Evolutionary conservation across 1,140 invertebrate genomes (phyloP), one percentile per base, ranked within the genome.

Genomic region (Dufourea novaeangliae): DNA sequence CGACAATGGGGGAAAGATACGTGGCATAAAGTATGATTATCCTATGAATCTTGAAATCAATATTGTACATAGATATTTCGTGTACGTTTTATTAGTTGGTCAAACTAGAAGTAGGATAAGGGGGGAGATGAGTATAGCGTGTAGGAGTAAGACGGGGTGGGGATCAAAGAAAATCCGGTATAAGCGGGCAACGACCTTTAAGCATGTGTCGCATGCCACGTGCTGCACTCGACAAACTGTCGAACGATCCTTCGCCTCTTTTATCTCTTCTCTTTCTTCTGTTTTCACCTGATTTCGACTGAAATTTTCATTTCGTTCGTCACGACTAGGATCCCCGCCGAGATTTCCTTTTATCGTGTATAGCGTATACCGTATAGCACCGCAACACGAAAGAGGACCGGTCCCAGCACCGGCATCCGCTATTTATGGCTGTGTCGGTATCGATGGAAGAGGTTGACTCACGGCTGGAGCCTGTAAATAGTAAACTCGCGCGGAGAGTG

Each of bases 141-240:
- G 46, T 50, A n/a, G 46, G 46, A 44, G 54, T 20, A 17, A n/a
- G 25, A 27, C 29, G 29, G 27, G 11, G 41, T 25, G 63, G 46
- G 70, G 84, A 88, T 87, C 69, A 72, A 86, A 88, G 78, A 82
- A 88, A 89, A 89, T 88, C 80, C 56, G 75, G 79, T 78, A 71
- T 82, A 74, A 73, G 63, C 79, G 88, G 85, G 74, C 87, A 86
- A 84, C 66, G 88, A 89, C 88, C 88, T 87, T 88, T 83, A 62
- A 79, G 70, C 88, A 89, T 86, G 87, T 88, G 88, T 80, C 80
- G 34, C 70, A 64, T 44, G 82, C 66, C 85, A 88, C 82, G 86
- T 89, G 88, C 84, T 87, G 76, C 63, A 82, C 83, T 83, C 78
- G 80, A 76, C 64, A 79, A 77, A 87, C 68, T 54, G 82, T 80